Percentiles rank a stretch among this genome's conserved stretches.
These are phyloP conservation scores for Carcharodon carcharias DNA, from an alignment of 2,797 vertebrate species.

Conservation along the genomic window DNA sequence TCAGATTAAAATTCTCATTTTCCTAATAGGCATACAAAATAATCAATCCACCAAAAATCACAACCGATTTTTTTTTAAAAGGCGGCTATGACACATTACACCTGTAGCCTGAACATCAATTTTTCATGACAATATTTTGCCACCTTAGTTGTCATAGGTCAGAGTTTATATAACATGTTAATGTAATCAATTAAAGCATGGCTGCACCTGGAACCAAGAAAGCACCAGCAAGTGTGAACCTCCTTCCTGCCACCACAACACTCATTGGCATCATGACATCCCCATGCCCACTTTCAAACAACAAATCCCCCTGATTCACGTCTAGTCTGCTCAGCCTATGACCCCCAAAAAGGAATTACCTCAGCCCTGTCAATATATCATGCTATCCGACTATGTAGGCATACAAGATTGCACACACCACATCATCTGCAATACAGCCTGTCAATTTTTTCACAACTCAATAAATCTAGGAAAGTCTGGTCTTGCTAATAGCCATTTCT, in stretches of 20 bases:
- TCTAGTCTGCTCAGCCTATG: neutral
- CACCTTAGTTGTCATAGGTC: constrained; percentile 24
- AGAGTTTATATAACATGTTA: neutral
- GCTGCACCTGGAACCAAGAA: neutral
- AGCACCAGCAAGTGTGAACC: neutral
- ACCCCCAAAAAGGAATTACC: neutral
- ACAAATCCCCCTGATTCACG: too few relatives aligned
- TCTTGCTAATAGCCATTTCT: neutral
- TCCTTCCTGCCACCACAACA: neutral
- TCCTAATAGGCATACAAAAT: constrained; percentile 49
- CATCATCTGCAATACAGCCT: neutral
- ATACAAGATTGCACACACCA: neutral
- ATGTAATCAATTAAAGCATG: neutral
- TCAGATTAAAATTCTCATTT: constrained; percentile 59
- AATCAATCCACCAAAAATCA: constrained; percentile 41
- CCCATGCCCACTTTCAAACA: too few relatives aligned
- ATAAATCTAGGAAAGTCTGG: neutral
- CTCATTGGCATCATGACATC: neutral
- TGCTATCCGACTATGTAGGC: neutral
- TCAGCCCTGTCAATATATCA: neutral
- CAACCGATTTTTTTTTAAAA: neutral
- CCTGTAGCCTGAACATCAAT: neutral
- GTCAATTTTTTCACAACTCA: neutral
- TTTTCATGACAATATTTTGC: neutral
- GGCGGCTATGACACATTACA: neutral